Conservation (phyloP, 92 coral and sea anemone genomes). For the Porites lobata region DNA sequence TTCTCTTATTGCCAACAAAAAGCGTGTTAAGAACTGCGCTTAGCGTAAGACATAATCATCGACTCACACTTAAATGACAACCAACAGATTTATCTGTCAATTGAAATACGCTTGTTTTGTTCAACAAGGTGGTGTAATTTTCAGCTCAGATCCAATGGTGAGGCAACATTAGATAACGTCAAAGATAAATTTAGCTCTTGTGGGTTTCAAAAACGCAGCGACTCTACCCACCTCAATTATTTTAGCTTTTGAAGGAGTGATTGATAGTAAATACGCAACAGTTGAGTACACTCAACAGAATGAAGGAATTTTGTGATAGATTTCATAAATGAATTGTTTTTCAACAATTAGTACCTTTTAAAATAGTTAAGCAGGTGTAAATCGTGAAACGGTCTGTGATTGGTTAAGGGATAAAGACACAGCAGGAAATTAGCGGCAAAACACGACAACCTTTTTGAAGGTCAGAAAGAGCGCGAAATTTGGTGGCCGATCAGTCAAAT, state of each 20-base stretch:
- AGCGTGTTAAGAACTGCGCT: slow-evolving; percentile 14
- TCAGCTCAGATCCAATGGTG: slow-evolving; percentile 18
- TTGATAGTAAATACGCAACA: no score
- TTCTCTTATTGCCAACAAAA: neutral
- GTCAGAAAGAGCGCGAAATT: neutral
- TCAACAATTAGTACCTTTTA: neutral
- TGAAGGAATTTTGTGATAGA: no score
- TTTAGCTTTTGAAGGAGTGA: no score
- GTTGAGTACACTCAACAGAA: no score
- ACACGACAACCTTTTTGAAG: neutral
- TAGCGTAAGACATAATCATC: neutral
- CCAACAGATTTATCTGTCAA: neutral
- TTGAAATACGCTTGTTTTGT: slow-evolving; percentile 35
- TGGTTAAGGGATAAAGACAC: neutral
- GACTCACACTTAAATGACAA: neutral
- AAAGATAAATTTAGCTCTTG: slow-evolving; percentile 10
- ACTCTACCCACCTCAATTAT: no score
- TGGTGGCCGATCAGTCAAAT: neutral
- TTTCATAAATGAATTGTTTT: neutral
- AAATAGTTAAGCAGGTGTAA: neutral
- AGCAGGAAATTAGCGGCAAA: slow-evolving; percentile 7
- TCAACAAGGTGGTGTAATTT: slow-evolving; percentile 28
- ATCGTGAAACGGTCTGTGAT: neutral
- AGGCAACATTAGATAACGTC: slow-evolving; percentile 3
- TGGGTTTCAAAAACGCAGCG: neutral